Conservation (phyloP, 2,113 vertebrate genomes). For the Mastomys coucha region DNA sequence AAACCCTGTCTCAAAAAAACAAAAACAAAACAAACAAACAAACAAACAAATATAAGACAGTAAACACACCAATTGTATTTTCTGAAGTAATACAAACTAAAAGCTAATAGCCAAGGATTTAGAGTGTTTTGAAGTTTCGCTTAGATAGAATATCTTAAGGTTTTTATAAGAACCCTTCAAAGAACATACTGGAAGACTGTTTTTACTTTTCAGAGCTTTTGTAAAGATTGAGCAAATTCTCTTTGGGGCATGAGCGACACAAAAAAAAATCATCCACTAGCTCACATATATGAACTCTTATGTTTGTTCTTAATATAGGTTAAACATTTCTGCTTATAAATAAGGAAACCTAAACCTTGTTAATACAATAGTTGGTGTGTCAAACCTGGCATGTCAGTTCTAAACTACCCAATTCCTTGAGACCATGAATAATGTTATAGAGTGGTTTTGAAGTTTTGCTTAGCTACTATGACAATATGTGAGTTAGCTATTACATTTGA, state of each 20-base stretch:
- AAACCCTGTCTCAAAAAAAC: too few relatives aligned
- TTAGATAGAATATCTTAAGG: not conserved
- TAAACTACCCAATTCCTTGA: conserved; percentile 6
- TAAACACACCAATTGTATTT: not conserved
- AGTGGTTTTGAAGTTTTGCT: conserved; percentile 18
- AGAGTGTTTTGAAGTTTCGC: not conserved
- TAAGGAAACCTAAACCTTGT: not conserved
- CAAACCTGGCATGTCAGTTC: not conserved
- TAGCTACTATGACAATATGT: not conserved
- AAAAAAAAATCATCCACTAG: not conserved
- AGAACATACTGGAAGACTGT: not conserved
- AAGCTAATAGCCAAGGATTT: not conserved
- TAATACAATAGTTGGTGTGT: not conserved
- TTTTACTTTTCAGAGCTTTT: not conserved
- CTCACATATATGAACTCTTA: not conserved
- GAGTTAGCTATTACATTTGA: not conserved
- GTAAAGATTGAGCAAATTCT: not conserved
- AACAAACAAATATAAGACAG: too few relatives aligned
- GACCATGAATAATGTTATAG: not conserved
- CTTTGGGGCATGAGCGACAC: not conserved
- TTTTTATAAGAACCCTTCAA: not conserved
- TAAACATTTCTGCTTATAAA: not conserved
- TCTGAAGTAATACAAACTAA: not conserved
- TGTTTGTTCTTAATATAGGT: not conserved
- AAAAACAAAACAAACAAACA: too few relatives aligned